Evolutionary conservation across 2,797 vertebrate species (phyloP).

Genomic region (Acanthopagrus latus): DNA sequence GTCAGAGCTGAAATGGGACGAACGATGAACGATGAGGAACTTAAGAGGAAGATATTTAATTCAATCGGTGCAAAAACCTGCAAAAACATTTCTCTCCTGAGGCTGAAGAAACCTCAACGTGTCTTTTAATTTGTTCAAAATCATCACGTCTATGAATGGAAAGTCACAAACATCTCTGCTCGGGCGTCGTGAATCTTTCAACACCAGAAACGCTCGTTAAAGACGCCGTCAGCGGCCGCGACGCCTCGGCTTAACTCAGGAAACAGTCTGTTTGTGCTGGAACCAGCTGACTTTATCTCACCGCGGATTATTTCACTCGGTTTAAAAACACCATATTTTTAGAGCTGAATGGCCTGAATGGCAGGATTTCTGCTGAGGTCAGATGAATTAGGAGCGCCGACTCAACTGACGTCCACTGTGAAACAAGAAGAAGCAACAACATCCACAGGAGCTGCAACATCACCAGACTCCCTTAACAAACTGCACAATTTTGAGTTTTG

Average conservation of each 20-base stretch:
- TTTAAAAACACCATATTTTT: background rate
- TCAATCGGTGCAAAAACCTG: background rate
- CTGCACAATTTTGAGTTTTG: too few relatives aligned
- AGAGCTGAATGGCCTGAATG: background rate
- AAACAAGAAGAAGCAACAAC: too few relatives aligned
- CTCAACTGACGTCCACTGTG: too few relatives aligned
- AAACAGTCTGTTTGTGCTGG: conserved; percentile 48
- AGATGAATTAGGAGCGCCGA: background rate
- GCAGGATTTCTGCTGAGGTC: background rate
- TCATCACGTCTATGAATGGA: conserved; percentile 8
- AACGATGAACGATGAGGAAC: background rate
- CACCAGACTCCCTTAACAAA: too few relatives aligned
- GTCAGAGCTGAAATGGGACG: too few relatives aligned
- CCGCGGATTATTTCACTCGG: rapidly evolving
- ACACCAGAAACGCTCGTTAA: background rate
- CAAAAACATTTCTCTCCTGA: too few relatives aligned
- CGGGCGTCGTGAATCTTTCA: conserved; percentile 13
- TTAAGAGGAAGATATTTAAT: background rate
- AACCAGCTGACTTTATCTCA: conserved; percentile 14
- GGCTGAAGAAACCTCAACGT: background rate
- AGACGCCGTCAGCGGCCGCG: background rate
- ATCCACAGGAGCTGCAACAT: too few relatives aligned
- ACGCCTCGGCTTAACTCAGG: background rate
- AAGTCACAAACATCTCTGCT: conserved; percentile 10
- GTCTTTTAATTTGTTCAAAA: background rate